Conservation (phyloP, 2,113 vertebrate species). For the Oreocharis arfaki region DNA sequence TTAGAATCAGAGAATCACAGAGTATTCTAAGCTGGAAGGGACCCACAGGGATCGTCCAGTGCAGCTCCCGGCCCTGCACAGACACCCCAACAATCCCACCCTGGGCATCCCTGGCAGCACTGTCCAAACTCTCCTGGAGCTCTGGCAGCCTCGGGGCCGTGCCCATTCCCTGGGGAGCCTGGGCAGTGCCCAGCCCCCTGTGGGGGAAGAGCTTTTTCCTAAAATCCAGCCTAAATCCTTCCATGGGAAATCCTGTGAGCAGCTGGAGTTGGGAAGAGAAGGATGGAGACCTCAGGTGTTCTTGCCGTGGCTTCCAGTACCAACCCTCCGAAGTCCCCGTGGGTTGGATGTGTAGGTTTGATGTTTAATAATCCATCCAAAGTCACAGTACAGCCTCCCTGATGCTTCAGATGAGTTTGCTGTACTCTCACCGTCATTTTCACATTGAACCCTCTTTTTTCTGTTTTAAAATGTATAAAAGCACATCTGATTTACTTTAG, state of each 20-base stretch:
- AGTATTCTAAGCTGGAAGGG: neutral
- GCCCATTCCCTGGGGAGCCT: neutral
- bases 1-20: too few relatives aligned
- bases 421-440: neutral
- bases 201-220: neutral
- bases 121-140: rapidly evolving
- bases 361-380: neutral
- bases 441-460: neutral
- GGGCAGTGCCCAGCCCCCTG: neutral
- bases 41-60: neutral
- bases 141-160: neutral
- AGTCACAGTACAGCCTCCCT: neutral
- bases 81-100: neutral
- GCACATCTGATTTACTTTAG: neutral
- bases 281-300: neutral
- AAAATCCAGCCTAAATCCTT: neutral
- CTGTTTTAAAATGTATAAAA: neutral
- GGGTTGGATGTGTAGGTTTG: neutral
- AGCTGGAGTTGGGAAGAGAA: neutral
- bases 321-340: neutral
- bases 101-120: rapidly evolving
- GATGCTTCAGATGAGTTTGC: neutral
- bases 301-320: neutral
- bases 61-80: neutral
- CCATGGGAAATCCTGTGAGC: neutral